Percentiles rank a stretch among this genome's conserved stretches.
These are phyloP conservation scores for Athetis lepigone DNA, from an alignment of 2,888 invertebrate species.

Conservation along the genomic window DNA sequence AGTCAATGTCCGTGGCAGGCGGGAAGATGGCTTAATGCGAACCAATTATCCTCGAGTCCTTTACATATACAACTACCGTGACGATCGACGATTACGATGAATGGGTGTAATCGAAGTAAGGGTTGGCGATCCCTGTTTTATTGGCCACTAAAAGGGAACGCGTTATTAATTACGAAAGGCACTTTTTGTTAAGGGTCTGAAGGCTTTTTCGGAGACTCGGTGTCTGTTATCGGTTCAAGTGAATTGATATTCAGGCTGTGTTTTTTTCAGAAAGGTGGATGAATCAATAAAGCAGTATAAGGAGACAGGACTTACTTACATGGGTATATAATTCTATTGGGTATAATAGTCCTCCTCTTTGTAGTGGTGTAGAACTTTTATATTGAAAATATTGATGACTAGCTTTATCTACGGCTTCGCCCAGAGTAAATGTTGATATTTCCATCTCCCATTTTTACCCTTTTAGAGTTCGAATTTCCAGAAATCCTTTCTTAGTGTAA, in stretches of 20 bases:
- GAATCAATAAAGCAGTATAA: too few relatives aligned
- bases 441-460: too few relatives aligned
- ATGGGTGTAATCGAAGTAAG: slow-evolving; percentile 55
- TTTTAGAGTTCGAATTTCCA: too few relatives aligned
- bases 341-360: too few relatives aligned
- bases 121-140: slow-evolving; percentile 52
- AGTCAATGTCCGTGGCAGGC: slow-evolving; percentile 70
- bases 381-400: too few relatives aligned
- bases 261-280: background rate
- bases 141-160: slow-evolving; percentile 46
- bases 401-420: too few relatives aligned
- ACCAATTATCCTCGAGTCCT: slow-evolving; percentile 68
- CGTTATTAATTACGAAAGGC: slow-evolving; percentile 60
- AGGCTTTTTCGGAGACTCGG: slow-evolving; percentile 2
- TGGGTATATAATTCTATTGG: background rate
- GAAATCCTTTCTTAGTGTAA: too few relatives aligned
- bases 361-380: too few relatives aligned
- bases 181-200: slow-evolving; percentile 47
- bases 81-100: slow-evolving; percentile 55
- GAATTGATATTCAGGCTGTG: slow-evolving; percentile 6
- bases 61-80: slow-evolving; percentile 58
- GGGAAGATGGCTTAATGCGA: slow-evolving; percentile 67
- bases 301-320: background rate
- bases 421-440: too few relatives aligned
- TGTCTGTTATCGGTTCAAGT: background rate